Base-by-base conservation (phyloP, 1,140 invertebrate genomes). In the Procambarus clarkii region DNA sequence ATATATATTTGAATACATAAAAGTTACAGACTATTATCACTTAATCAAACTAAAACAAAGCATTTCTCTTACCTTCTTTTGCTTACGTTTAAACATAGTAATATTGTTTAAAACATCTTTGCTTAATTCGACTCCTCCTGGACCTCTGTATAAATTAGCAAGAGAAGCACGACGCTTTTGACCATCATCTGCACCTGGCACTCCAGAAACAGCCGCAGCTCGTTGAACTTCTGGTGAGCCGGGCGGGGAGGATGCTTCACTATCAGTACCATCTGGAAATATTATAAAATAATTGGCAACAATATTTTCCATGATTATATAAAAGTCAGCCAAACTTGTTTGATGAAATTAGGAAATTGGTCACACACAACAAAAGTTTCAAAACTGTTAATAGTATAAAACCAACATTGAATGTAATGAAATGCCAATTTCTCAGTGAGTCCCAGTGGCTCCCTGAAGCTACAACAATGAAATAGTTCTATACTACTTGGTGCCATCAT, bases 21-120 rank as follows among this genome's bases (percentile, higher is more conserved):
- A 54, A 54, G 4, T 54, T 54, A 54, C 8, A 54, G 8, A 54
- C 50, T 13, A 9, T 5, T 8, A 54, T 54, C 50, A 54, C 13
- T 8, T 54, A 54, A 54, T 54, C 50, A 54, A 34, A 34, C 0
- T 54, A 54, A 54, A 13, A 54, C 2, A 54, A 54, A 54, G 50
- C 1, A 34, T 34, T 34, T 8, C 50, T 54, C 79, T 77, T 77
- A 92, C 92, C 91, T 92, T 93, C 83, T 96, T 95, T 92, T 97
- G 96, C 93, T 97, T 97, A 90, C 95, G 95, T 92, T 94, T 93
- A 93, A 95, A 95, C 64, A 94, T 93, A 3, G 96, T 96, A 48
- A 97, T 96, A 71, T 96, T 96, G 93, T 96, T 95, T 18, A 97
- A 94, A 18, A 97, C 95, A 58, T 96, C 95, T 93, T 96, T 96